These are phyloP conservation scores for Atta cephalotes DNA, from an alignment of 1,140 invertebrate species.

Conservation along the genomic window DNA sequence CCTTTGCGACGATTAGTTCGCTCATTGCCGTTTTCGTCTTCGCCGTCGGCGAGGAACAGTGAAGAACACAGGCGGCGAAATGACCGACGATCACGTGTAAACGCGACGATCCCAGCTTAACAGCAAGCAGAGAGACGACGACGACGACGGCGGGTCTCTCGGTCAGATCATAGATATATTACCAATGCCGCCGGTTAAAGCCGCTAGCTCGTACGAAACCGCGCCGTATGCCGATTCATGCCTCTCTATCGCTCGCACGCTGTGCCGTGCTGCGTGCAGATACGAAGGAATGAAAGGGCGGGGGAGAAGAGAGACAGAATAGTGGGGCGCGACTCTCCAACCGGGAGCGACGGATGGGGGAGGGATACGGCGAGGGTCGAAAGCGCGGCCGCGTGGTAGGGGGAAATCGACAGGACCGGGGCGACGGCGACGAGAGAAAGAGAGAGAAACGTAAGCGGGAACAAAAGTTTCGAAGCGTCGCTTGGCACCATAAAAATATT, in stretches of 20 bases:
- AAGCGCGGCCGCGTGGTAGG: conserved; percentile 8
- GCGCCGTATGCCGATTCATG: conserved; percentile 45
- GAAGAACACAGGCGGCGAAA: neutral
- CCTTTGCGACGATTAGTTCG: neutral
- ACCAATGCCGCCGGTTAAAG: neutral
- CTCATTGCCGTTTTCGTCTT: neutral
- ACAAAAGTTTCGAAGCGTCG: conserved; percentile 54
- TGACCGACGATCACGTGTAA: neutral
- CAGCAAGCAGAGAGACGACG: neutral
- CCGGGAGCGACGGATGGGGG: neutral
- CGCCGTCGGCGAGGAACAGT: neutral
- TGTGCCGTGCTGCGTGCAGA: neutral
- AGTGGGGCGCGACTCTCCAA: conserved; percentile 7
- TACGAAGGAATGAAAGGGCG: conserved; percentile 32
- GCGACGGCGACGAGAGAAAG: conserved; percentile 6
- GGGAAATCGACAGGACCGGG: conserved; percentile 1
- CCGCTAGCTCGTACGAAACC: conserved; percentile 1
- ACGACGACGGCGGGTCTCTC: neutral
- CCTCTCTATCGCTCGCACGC: conserved; percentile 5
- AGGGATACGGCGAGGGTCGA: conserved; percentile 10
- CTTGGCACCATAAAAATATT: conserved; percentile 51
- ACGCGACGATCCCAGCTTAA: neutral
- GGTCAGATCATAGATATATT: conserved; percentile 40
- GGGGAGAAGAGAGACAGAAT: neutral
- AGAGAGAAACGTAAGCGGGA: conserved; percentile 7